Percentiles rank a stretch among this genome's conserved stretches.
These are phyloP conservation scores for Micromesistius poutassou DNA, from an alignment of 2,797 vertebrate species.

Conservation along the genomic window DNA sequence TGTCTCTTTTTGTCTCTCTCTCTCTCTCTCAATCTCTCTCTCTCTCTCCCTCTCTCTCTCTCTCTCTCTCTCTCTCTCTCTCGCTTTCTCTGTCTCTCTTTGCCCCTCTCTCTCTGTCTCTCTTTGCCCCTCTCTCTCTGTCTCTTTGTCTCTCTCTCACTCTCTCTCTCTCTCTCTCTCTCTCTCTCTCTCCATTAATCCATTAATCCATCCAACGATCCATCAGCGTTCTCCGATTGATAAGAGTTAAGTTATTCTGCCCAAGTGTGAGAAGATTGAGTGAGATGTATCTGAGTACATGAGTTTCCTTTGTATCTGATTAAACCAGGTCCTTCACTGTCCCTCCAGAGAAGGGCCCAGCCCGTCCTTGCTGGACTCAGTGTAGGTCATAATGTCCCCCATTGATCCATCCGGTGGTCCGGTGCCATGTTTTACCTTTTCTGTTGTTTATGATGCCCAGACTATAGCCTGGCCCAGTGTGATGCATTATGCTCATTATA, in stretches of 20 bases:
- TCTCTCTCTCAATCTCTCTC: not conserved
- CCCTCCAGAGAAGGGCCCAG: not conserved
- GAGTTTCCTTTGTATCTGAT: too few species aligned
- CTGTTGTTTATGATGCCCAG: conserved; percentile 15
- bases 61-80: not conserved
- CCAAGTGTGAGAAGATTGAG: too few species aligned
- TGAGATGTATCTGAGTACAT: too few species aligned
- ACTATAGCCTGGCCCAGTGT: conserved; percentile 28
- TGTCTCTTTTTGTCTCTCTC: not conserved
- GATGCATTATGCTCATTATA: conserved; percentile 52
- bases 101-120: not conserved
- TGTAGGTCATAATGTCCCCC: not conserved
- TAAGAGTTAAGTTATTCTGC: too few species aligned
- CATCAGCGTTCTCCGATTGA: not conserved
- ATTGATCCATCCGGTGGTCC: conserved; percentile 12
- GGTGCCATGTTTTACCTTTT: conserved; percentile 11
- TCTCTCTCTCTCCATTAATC: not conserved
- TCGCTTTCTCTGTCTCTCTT: not conserved
- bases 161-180: not conserved
- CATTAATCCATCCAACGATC: not conserved
- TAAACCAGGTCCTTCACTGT: too few species aligned
- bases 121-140: conserved; percentile 1
- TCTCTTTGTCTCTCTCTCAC: not conserved
- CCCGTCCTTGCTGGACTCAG: not conserved
- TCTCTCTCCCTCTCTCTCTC: not conserved